Conservation (phyloP, 2,888 invertebrate species). For the Tethea ocularis region DNA sequence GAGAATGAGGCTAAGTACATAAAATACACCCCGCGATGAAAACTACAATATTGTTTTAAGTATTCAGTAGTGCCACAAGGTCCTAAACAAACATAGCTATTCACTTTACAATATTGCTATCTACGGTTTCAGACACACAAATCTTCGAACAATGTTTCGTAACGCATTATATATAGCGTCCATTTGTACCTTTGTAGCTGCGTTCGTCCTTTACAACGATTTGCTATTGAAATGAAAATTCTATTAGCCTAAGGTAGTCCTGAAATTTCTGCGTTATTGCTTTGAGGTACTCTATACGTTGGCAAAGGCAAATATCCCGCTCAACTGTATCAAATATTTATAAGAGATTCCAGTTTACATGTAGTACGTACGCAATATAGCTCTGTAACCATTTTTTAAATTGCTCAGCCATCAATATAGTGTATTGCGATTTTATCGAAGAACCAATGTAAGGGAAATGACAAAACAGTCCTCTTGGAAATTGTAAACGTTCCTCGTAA, state of each 20-base stretch:
- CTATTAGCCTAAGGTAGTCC: conserved; percentile 51
- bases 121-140: not conserved
- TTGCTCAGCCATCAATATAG: conserved; percentile 38
- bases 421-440: conserved; percentile 1
- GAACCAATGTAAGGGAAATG: not conserved
- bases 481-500: not conserved
- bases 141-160: conserved; percentile 3
- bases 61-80: conserved; percentile 3
- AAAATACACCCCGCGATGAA: not conserved
- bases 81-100: conserved; percentile 2
- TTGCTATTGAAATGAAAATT: conserved; percentile 63
- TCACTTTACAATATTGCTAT: conserved; percentile 7
- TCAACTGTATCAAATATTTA: conserved; percentile 71
- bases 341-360: conserved; percentile 62
- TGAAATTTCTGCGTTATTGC: conserved; percentile 58
- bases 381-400: conserved; percentile 52
- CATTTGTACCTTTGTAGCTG: not conserved
- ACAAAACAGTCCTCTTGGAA: not conserved
- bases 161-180: conserved; percentile 3
- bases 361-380: conserved; percentile 47
- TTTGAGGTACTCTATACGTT: conserved; percentile 30
- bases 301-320: conserved; percentile 60
- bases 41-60: not conserved
- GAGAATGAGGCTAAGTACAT: not conserved
- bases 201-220: conserved; percentile 37